phyloP scores from a whole-genome alignment of 2,113 vertebrate genomes.

The Progne subis region DNA sequence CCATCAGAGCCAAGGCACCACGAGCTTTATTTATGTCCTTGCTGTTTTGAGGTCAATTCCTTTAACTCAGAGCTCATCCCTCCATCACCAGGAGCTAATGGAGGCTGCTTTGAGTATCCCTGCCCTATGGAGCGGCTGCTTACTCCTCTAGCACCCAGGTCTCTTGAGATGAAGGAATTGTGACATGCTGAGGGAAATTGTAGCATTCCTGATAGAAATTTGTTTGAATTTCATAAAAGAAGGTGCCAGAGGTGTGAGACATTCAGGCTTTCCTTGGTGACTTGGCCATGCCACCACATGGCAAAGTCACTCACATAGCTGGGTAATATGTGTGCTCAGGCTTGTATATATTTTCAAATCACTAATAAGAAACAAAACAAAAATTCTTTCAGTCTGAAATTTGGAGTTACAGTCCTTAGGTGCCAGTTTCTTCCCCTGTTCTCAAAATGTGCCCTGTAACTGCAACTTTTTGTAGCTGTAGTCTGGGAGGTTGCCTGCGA shows the following conservation, averaged over 20 bases:
- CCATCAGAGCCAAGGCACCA: not conserved
- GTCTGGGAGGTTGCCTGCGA: slow-evolving; percentile 9
- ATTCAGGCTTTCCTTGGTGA: not conserved
- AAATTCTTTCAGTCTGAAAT: not conserved
- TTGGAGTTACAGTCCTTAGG: not conserved
- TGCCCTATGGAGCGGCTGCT: rapidly evolving
- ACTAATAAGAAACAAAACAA: not conserved
- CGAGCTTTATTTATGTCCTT: not conserved
- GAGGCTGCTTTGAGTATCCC: not conserved
- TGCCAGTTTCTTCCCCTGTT: not conserved
- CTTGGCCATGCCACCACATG: not conserved
- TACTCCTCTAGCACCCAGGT: no score
- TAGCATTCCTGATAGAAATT: not conserved
- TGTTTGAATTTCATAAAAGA: not conserved
- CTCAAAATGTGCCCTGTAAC: not conserved
- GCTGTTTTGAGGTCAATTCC: not conserved
- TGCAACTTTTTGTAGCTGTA: not conserved
- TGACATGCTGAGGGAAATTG: no score
- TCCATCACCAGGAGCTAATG: rapidly evolving
- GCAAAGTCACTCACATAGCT: rapidly evolving
- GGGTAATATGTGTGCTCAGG: rapidly evolving
- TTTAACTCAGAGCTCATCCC: not conserved
- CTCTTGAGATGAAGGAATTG: not conserved
- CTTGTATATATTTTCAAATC: not conserved
- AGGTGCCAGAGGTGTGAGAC: not conserved